Conservation (phyloP, 2,888 invertebrate genomes). For the Uropetala carovei region DNA sequence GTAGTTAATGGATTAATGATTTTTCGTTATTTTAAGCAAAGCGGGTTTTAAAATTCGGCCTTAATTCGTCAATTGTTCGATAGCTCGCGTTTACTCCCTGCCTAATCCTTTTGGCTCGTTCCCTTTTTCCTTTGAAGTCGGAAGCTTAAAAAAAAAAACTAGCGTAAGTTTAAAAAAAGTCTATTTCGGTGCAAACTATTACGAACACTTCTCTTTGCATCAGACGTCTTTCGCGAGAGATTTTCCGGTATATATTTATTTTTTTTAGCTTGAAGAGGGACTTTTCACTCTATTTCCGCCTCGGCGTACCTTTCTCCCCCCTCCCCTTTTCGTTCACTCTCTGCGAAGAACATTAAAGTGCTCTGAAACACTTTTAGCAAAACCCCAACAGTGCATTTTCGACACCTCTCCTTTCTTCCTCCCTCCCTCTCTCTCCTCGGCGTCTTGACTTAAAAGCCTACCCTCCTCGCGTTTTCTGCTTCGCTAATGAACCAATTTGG, state of each 20-base stretch:
- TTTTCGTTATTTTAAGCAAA: neutral
- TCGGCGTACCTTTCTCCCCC: neutral
- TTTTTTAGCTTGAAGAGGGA: neutral
- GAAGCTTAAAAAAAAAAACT: neutral
- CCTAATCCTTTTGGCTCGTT: neutral
- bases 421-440: too few relatives aligned
- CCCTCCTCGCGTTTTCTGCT: slow-evolving; percentile 5
- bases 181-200: neutral
- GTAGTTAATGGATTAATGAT: neutral
- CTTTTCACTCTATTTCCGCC: neutral
- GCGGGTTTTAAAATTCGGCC: slow-evolving; percentile 5
- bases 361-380: neutral
- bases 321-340: neutral
- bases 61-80: neutral
- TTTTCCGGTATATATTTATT: too few relatives aligned
- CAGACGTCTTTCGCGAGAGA: neutral
- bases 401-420: neutral
- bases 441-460: slow-evolving; percentile 3
- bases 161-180: neutral
- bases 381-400: slow-evolving; percentile 24
- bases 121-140: neutral
- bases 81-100: neutral
- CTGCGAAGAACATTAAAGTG: neutral
- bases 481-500: slow-evolving; percentile 32
- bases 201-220: slow-evolving; percentile 17